Evolutionary conservation across 2,113 vertebrate genomes (phyloP), one percentile per base, ranked within the genome.

Genomic region (Rafetus swinhoei): DNA sequence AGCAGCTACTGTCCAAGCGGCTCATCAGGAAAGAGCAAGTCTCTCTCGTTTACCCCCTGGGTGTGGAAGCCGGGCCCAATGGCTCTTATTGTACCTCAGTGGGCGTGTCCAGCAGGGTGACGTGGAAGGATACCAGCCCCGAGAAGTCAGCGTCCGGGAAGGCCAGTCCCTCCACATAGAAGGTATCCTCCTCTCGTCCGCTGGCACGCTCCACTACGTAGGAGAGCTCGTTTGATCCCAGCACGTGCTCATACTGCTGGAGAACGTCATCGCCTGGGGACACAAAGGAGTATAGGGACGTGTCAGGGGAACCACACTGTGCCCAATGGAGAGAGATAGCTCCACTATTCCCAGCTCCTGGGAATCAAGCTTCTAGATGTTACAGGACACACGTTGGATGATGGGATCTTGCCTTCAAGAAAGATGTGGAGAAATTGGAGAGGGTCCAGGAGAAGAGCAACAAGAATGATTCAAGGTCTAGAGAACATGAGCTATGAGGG

Each of bases 101-200:
- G 0, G 97, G 92, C 81, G 98, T 96, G n/a, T 99, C 98, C 39
- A 99, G 94, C 65, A 99, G 97, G 4, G 99, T 99, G 90, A 98
- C 93, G 0, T 98, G 98, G 91, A 99, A 98, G 25, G 89, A 93
- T 92, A 99, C 35, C 6, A 99, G 97, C 1, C 99, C 99, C 0
- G 97, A 6, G 65, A 99, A 99, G 95, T 96, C 95, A 0, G 92
- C 89, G 9, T 99, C 99, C 0, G 98, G 98, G 95, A 99, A 99
- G 27, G 93, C 92, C 27, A 99, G 97, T 1, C 99, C 99, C 88
- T 99, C 99, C 94, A 99, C 99, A 0, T 98, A 99, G 97, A 99
- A 99, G 4, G 93, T 2, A 35, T 53, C 91, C 24, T 98, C 97
- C 25, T 96, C 93, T 0, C 94, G 91, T 2, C 95, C 95, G 0